Conservation (phyloP, 23 tunicate genomes). For the Trididemnum clinides region DNA sequence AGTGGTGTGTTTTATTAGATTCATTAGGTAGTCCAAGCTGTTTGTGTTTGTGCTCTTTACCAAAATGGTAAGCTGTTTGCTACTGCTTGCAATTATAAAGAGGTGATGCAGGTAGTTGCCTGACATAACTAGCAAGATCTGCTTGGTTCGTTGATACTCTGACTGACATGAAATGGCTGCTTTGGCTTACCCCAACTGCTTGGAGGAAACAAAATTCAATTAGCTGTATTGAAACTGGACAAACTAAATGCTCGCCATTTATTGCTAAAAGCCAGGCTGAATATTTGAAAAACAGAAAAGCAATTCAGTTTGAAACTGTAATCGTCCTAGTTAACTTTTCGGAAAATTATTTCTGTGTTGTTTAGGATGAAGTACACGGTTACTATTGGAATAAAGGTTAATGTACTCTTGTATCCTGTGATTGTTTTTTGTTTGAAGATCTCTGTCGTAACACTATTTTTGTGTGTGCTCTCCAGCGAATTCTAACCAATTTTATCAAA, state of each 20-base stretch:
- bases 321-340: conserved; percentile 25
- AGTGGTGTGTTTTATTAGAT: conserved; percentile 32
- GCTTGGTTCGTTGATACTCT: conserved; percentile 13
- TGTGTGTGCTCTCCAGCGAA: conserved; percentile 12
- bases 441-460: conserved; percentile 10
- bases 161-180: conserved; percentile 4
- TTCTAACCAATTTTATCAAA: conserved; percentile 16
- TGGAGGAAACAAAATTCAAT: background rate
- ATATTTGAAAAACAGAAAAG: conserved; percentile 21
- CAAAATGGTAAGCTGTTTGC: conserved; percentile 15
- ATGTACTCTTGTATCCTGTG: background rate
- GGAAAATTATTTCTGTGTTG: conserved; percentile 22
- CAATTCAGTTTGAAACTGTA: background rate
- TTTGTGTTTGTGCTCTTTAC: conserved; percentile 28
- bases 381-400: conserved; percentile 18
- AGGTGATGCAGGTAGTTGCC: conserved; percentile 2
- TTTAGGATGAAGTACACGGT: too few relatives aligned
- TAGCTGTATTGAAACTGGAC: conserved; percentile 1
- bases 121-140: conserved; percentile 16
- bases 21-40: conserved; percentile 37
- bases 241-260: conserved; percentile 28
- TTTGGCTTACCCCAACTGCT: background rate
- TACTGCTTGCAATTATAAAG: conserved; percentile 6
- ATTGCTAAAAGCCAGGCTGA: conserved; percentile 30
- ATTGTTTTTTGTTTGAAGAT: conserved; percentile 14